Conservation (phyloP, 2,888 invertebrate genomes). For the Agrotis exclamationis region DNA sequence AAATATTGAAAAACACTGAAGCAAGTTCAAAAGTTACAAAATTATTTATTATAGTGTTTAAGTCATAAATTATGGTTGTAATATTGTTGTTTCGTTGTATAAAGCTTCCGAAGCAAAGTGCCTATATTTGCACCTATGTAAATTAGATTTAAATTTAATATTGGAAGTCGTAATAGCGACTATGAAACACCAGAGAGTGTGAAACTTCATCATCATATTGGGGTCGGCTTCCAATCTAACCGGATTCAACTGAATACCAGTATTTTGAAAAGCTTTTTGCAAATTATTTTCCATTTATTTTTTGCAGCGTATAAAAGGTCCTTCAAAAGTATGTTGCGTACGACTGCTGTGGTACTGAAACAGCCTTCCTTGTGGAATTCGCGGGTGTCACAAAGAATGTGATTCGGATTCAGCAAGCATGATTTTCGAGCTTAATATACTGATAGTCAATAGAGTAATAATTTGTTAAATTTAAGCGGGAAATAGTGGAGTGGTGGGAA, state of each 20-base stretch:
- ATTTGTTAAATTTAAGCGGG: not conserved
- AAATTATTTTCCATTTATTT: no score
- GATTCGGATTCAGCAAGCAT: not conserved
- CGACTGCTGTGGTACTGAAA: no score
- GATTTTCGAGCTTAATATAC: not conserved
- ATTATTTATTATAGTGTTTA: constrained; percentile 61
- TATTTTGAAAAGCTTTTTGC: no score
- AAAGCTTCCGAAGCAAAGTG: constrained; percentile 72
- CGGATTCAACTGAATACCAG: no score
- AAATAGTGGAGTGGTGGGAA: constrained; percentile 1
- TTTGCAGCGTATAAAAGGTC: no score
- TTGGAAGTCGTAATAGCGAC: not conserved
- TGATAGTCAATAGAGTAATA: not conserved
- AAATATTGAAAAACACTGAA: constrained; percentile 32
- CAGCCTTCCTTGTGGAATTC: no score
- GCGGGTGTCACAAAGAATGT: no score
- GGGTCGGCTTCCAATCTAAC: no score
- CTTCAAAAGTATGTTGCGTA: no score
- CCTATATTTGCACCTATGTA: constrained; percentile 59
- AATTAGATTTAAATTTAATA: constrained; percentile 28
- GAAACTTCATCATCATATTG: no score
- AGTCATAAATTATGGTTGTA: constrained; percentile 71
- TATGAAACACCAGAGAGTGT: no score
- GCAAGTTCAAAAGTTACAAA: constrained; percentile 62
- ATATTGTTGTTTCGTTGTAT: constrained; percentile 43